Evolutionary conservation across 2,888 invertebrate species (phyloP).

Genomic region (Leucania comma): DNA sequence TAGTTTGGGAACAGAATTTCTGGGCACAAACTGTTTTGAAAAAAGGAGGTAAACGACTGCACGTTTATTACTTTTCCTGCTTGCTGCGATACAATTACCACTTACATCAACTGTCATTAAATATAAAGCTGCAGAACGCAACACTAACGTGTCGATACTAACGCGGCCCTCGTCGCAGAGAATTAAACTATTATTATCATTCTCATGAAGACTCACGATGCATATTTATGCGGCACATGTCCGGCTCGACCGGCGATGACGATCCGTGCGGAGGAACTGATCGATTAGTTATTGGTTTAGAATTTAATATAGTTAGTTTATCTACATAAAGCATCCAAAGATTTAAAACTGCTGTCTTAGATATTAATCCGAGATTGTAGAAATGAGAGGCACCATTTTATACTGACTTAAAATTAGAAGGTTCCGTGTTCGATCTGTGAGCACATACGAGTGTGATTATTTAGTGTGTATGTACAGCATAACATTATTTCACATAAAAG

Average conservation of each 20-base stretch:
- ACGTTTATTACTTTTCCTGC: too few species aligned
- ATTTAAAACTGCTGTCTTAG: not conserved
- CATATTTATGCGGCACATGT: not conserved
- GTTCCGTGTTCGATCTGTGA: not conserved
- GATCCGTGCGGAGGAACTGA: not conserved
- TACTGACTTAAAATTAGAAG: not conserved
- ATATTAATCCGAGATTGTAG: not conserved
- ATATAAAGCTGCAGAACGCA: not conserved
- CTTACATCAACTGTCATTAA: not conserved
- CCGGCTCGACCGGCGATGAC: not conserved
- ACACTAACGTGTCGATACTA: not conserved
- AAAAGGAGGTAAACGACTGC: too few species aligned
- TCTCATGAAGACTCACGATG: conserved; percentile 1
- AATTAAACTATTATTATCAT: conserved; percentile 9
- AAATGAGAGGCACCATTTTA: too few species aligned
- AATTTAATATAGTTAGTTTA: not conserved
- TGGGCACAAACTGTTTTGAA: too few species aligned
- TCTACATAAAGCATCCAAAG: not conserved
- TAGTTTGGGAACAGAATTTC: too few species aligned
- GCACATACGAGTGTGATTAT: not conserved
- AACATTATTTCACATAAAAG: too few species aligned
- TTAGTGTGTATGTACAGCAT: not conserved
- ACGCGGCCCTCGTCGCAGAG: not conserved
- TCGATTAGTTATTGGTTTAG: not conserved
- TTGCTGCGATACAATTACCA: not conserved